phyloP scores from a whole-genome alignment of 2,797 vertebrate species.

The Lateolabrax maculatus region DNA sequence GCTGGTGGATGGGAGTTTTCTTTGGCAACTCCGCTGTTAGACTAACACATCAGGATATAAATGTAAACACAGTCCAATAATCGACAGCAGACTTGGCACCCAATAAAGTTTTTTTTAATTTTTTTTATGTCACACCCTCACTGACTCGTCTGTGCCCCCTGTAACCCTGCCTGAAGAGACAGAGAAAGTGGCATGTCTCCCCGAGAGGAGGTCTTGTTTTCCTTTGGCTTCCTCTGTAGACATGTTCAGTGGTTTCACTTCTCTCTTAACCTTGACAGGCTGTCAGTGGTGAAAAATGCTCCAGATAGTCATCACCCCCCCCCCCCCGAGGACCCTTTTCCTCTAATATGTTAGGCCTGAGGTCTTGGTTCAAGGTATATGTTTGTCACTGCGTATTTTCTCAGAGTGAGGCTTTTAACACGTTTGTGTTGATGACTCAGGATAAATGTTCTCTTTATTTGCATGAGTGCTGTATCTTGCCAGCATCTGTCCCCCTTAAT shows the following conservation, averaged over 20 bases:
- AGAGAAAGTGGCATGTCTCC: constrained; percentile 56
- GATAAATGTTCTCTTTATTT: constrained; percentile 48
- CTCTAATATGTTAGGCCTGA: constrained; percentile 12
- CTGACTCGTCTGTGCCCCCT: constrained; percentile 38
- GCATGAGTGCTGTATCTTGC: constrained; percentile 33
- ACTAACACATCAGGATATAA: constrained; percentile 5
- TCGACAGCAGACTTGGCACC: constrained; percentile 3
- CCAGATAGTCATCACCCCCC: constrained; percentile 35
- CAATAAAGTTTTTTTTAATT: not conserved
- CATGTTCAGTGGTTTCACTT: constrained; percentile 65
- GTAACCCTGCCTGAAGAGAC: constrained; percentile 41
- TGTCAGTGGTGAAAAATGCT: constrained; percentile 45
- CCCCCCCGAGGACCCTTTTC: constrained; percentile 24
- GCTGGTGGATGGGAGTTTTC: constrained; percentile 7
- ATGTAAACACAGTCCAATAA: constrained; percentile 5
- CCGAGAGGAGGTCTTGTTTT: constrained; percentile 52
- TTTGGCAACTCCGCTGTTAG: not conserved
- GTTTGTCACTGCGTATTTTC: constrained; percentile 31
- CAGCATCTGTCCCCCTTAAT: constrained; percentile 44
- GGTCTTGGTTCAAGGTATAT: constrained; percentile 34
- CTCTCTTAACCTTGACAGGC: constrained; percentile 40
- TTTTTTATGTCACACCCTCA: constrained; percentile 54
- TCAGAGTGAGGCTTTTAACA: constrained; percentile 40
- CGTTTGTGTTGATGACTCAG: constrained; percentile 30
- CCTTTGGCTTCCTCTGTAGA: constrained; percentile 61